A percentile compares a stretch with the other conserved stretches of the same genome.
These are phyloP conservation scores for Salticus scenicus DNA, from an alignment of 2,888 invertebrate species.

Conservation along the genomic window DNA sequence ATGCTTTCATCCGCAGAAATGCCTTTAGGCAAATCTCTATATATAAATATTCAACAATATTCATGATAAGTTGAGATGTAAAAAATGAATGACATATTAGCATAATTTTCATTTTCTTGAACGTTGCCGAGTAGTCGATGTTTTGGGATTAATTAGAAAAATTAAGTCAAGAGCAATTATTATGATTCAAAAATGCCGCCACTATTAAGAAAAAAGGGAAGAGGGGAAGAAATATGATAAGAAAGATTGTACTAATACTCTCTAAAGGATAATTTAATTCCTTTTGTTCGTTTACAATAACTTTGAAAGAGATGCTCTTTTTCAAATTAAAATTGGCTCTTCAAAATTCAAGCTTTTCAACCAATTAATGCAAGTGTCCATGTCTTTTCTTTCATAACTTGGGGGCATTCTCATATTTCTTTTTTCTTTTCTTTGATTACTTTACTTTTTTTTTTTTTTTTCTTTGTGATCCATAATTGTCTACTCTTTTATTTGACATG, in stretches of 20 bases:
- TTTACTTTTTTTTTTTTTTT: no score
- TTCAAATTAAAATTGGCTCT: conserved; percentile 6
- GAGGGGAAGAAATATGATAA: not conserved
- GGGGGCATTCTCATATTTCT: not conserved
- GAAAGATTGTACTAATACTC: not conserved
- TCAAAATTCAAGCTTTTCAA: not conserved
- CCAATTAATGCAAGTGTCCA: conserved; percentile 6
- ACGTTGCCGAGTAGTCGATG: not conserved
- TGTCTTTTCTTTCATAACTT: not conserved
- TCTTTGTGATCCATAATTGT: no score
- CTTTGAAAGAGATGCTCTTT: not conserved
- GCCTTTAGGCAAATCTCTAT: no score
- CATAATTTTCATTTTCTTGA: not conserved
- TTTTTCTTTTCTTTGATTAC: not conserved
- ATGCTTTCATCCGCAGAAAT: no score
- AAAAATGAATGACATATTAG: conserved; percentile 2
- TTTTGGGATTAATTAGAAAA: not conserved
- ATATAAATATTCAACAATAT: no score
- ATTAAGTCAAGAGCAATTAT: not conserved
- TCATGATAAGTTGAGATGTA: not conserved
- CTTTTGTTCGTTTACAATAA: not conserved
- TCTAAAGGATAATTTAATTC: conserved; percentile 11
- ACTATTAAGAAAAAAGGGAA: no score
- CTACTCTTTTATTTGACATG: no score
- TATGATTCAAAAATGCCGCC: not conserved